Base-by-base conservation (phyloP, 2,888 invertebrate genomes). In the Dusona sp. region DNA sequence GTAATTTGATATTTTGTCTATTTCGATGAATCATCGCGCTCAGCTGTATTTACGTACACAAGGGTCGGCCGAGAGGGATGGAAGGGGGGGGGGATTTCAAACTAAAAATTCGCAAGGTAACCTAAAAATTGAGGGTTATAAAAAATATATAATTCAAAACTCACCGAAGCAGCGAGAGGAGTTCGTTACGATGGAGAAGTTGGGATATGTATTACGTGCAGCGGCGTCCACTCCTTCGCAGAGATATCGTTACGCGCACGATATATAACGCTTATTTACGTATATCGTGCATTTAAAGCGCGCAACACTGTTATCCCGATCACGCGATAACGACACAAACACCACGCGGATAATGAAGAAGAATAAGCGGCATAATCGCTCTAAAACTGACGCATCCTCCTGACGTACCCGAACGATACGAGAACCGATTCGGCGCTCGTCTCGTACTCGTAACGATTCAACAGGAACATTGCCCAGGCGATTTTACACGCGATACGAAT, bases 271-370 rank as follows among this genome's bases (percentile, higher is more conserved):
- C 29, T 16, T 3, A 61, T 61, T 61, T 64, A 33, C 45, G 36
- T 29, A 48, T n/a, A 25, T 33, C 51, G 73, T 73, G 54, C 48
- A 73, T 73, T 54, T 73, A 54, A 54, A 61, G 29, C 61, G 61
- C 61, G 61, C 61, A 29, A 29, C 61, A 61, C 29, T 61, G 16
- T 61, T 29, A 61, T 61, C 61, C 61, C 61, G 61, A 61, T 61
- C 61, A 29, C 61, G 61, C 29, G 61, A 61, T 61, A 61, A 61
- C 61, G 61, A 61, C 61, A 61, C 61, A 61, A 61, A 61, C 61
- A 61, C 61, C 61, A 61, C 61, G 61, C 61, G 61, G 61, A 61
- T 29, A 16, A 61, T 61, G 61, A 4, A 61, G 61, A 13, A 61
- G 57, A 57, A 61, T 29, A 29, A 61, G 61, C 61, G 61, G 61